These are phyloP conservation scores for Athrips mouffetella DNA, from an alignment of 2,888 invertebrate genomes.

Conservation along the genomic window DNA sequence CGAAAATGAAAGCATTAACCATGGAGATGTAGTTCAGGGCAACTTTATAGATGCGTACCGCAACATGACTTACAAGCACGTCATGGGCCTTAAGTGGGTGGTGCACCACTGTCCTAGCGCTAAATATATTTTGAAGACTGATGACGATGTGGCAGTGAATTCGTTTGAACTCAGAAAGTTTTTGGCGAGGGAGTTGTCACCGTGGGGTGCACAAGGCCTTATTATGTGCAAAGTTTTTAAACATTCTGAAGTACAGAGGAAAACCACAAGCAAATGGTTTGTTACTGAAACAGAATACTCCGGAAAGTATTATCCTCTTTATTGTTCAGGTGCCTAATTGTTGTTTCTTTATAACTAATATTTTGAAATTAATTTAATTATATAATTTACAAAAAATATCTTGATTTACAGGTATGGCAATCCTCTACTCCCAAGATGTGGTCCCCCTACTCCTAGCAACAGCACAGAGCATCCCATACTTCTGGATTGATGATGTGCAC, in stretches of 20 bases:
- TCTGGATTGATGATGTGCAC: slow-evolving; percentile 92
- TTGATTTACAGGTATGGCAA: slow-evolving; percentile 70
- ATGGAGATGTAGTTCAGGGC: slow-evolving; percentile 86
- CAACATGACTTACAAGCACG: slow-evolving; percentile 91
- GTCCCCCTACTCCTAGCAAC: slow-evolving; percentile 75
- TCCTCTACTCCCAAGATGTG: slow-evolving; percentile 82
- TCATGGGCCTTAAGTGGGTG: slow-evolving; percentile 89
- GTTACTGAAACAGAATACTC: slow-evolving; percentile 83
- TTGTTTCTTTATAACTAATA: neutral
- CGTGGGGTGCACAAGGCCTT: slow-evolving; percentile 78
- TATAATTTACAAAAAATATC: neutral
- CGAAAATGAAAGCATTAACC: slow-evolving; percentile 72
- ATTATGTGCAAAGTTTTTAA: slow-evolving; percentile 80
- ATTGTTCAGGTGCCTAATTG: slow-evolving; percentile 82
- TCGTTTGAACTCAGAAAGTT: slow-evolving; percentile 80
- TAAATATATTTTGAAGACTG: slow-evolving; percentile 83
- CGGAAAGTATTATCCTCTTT: slow-evolving; percentile 81
- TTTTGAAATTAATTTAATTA: neutral
- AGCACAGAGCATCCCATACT: slow-evolving; percentile 81
- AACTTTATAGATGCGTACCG: slow-evolving; percentile 86
- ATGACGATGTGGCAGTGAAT: slow-evolving; percentile 88
- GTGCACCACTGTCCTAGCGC: slow-evolving; percentile 83
- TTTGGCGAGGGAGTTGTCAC: slow-evolving; percentile 75
- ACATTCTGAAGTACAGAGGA: slow-evolving; percentile 76
- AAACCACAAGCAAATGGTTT: slow-evolving; percentile 86